Percentiles rank a stretch among this genome's conserved stretches.
These are phyloP conservation scores for Lepidurus couesii DNA, from an alignment of 1,140 invertebrate species.

Conservation along the genomic window DNA sequence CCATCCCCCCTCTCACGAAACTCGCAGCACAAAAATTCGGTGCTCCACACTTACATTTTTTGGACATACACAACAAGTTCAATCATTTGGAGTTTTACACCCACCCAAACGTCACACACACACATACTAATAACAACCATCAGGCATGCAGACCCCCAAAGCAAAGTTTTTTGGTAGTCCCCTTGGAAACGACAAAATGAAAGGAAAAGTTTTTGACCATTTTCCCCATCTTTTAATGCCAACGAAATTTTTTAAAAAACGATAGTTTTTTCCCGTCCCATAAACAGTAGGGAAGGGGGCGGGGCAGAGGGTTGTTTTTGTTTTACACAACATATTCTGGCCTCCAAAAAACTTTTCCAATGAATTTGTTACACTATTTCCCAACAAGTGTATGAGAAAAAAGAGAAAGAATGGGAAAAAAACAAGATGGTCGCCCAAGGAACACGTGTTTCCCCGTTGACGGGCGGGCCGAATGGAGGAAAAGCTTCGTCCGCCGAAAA, in stretches of 20 bases:
- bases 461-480: not conserved
- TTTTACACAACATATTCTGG: not conserved
- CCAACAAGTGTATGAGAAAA: not conserved
- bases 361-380: not conserved
- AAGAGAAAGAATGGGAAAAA: not conserved
- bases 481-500: not conserved
- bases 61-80: not conserved
- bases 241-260: not conserved
- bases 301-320: not conserved
- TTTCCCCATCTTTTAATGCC: not conserved
- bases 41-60: conserved; percentile 14
- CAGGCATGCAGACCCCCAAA: not conserved
- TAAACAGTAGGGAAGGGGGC: not conserved
- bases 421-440: not conserved
- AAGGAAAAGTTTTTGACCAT: not conserved
- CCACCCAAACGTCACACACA: conserved; percentile 1
- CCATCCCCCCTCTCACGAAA: not conserved
- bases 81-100: conserved; percentile 10
- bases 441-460: not conserved
- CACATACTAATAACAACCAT: conserved; percentile 4
- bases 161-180: not conserved
- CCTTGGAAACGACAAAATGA: conserved; percentile 5
- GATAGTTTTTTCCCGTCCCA: not conserved
- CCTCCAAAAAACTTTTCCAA: not conserved
- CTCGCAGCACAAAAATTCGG: not conserved